Evolutionary conservation across 2,888 invertebrate genomes (phyloP), one percentile per base, ranked within the genome.

Genomic region (Diarsia mendica): DNA sequence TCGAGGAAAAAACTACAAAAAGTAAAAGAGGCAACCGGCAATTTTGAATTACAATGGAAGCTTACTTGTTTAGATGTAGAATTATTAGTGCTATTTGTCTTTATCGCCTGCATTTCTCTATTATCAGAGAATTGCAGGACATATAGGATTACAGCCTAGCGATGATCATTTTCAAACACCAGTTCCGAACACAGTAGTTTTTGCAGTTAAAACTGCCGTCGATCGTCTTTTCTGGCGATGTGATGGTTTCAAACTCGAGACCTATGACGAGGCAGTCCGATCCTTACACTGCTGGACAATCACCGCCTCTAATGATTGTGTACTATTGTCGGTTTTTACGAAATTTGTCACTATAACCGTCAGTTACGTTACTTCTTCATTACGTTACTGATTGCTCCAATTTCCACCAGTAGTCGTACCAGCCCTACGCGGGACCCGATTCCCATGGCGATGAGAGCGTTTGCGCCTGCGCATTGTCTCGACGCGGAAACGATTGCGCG

Each of bases 361-460:
- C 18, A 15, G 33, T 51, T 48, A 67, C 9, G 20, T 55, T 33
- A 61, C 46, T 73, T 20, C 70, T 39, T 39, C 39, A 23, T 51
- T 48, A 67, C 9, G 20, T 55, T 33, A 61, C 53, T 73, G 23
- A 67, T 46, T 74, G 71, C 63, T 83, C 83, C 64, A 77, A 73
- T 83, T 77, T 63, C 18, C 58, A 63, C 46, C 51, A 65, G 82
- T 28, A 63, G 2, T 0, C 10, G 68, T 55, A 75, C 3, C 84
- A 89, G 44, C 89, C 88, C 88, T 87, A 72, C 44, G n/a, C 4
- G 70, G 61, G 79, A 78, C 82, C 83, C 88, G 89, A 89, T 94
- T 95, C 95, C 94, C 95, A 95, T 94, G 92, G 90, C 92, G 93
- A 90, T 91, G 92, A 90, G 92, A 93, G 91, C 88, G 88, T 90